Evolutionary conservation across 2,797 vertebrate species (phyloP), one percentile per base, ranked within the genome.

Genomic region (Sebastes glaucus): DNA sequence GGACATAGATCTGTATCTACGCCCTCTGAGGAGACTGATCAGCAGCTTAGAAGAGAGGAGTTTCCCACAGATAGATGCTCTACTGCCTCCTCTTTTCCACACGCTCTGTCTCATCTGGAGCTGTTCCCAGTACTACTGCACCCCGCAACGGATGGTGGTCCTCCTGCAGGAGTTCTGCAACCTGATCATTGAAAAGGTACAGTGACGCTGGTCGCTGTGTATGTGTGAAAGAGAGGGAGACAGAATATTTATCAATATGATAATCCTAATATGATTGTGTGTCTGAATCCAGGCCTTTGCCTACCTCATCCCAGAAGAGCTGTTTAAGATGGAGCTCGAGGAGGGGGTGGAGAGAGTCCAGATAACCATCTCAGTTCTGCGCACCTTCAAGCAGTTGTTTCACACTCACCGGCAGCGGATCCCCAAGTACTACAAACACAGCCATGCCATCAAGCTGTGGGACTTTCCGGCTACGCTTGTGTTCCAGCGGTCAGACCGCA

Each of bases 101-200:
- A 94, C 96, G 23, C 97, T 99, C 74, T 97, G 97, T 89, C 97
- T 98, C 84, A 94, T 96, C 93, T 99, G 98, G 98, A 97, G 94
- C 82, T 88, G 88, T 87, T 99, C 97, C 81, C 93, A 88, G 71
- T 90, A 94, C 90, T 96, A 93, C 85, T 96, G 96, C 90, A 93
- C 86, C 72, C 96, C 96, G 55, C 91, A 91, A 55, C 96, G 95
- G 87, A 95, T 95, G 81, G 95, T 96, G 90, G 95, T 97, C 65
- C 96, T 97, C 74, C 91, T 97, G 77, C 94, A 95, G 80, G 96
- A 98, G 89, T 97, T 97, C 94, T 97, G 95, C 92, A 97, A 97
- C 94, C 93, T 98, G 77, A 95, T 98, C 81, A 96, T 97, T 84
- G 97, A 97, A 88, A 97, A 96, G 95, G 95, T 97, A 68, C 88